phyloP scores from a whole-genome alignment of 2,888 invertebrate genomes.

The Drosophila monieri region DNA sequence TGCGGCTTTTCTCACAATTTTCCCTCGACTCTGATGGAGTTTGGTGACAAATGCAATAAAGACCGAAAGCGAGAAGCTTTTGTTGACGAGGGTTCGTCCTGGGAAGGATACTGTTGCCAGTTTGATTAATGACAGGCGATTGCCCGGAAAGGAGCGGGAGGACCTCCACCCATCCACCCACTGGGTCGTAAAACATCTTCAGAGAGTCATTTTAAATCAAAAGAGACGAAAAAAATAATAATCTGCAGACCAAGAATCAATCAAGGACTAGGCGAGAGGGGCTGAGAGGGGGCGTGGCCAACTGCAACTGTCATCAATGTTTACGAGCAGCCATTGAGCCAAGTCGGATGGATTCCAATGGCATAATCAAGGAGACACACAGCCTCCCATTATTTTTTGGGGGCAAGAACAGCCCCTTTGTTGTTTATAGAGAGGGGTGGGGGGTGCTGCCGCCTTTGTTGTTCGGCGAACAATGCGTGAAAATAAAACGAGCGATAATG shows the following conservation, averaged over 20 bases:
- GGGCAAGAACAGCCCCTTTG: conserved; percentile 38
- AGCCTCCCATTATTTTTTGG: conserved; percentile 62
- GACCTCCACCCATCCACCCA: conserved; percentile 4
- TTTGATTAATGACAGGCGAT: conserved; percentile 73
- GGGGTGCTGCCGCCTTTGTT: conserved; percentile 10
- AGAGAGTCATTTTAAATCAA: conserved; percentile 36
- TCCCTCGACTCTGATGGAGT: conserved; percentile 5
- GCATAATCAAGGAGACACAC: conserved; percentile 70
- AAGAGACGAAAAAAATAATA: conserved; percentile 11
- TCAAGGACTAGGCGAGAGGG: conserved; percentile 13
- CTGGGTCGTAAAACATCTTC: conserved; percentile 10
- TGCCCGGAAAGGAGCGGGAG: conserved; percentile 47
- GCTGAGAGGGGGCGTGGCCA: conserved; percentile 26
- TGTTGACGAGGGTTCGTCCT: conserved; percentile 34
- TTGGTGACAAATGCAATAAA: conserved; percentile 75
- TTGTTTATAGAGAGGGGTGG: conserved; percentile 22
- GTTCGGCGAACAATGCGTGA: conserved; percentile 61
- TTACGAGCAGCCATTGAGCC: conserved; percentile 61
- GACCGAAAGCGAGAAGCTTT: conserved; percentile 57
- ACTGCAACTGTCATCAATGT: conserved; percentile 70
- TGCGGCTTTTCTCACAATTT: conserved; percentile 38
- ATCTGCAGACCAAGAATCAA: conserved; percentile 20
- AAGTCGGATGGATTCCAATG: conserved; percentile 45
- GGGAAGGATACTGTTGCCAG: conserved; percentile 58
- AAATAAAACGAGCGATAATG: conserved; percentile 69